A percentile compares a stretch with the other conserved stretches of the same genome.
Evolutionary conservation across 2,113 vertebrate species (phyloP).

Genomic region (Nothocercus julius): DNA sequence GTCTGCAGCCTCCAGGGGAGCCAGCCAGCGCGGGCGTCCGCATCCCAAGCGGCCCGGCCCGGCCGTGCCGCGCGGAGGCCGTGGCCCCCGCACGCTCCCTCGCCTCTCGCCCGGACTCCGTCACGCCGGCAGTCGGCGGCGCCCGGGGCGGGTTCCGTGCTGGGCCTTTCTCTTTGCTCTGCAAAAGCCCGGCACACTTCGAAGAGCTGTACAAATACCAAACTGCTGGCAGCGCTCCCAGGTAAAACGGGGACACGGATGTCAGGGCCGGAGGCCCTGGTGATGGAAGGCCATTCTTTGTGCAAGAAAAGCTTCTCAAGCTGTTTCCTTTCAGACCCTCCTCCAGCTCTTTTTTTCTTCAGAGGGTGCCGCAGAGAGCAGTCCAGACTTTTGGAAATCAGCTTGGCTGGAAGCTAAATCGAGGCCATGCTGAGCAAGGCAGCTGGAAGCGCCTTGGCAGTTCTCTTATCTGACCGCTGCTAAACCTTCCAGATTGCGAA

Average conservation of each 20-base stretch:
- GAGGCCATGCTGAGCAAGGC: background rate
- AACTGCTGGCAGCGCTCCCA: background rate
- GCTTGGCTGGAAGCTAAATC: background rate
- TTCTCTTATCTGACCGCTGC: background rate
- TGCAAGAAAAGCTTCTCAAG: background rate
- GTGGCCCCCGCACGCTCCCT: background rate
- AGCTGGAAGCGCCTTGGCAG: background rate
- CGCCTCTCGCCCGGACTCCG: rapidly evolving
- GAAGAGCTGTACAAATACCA: background rate
- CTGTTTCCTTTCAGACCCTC: background rate
- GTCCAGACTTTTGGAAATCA: background rate
- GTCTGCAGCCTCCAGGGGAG: background rate
- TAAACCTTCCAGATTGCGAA: background rate
- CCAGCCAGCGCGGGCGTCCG: background rate
- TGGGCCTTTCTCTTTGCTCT: background rate
- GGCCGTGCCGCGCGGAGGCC: background rate
- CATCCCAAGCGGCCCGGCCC: background rate
- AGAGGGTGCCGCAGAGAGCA: background rate
- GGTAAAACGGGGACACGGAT: background rate
- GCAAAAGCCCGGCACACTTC: background rate
- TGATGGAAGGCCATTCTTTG: background rate
- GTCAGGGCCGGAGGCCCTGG: background rate
- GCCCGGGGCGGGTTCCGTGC: rapidly evolving
- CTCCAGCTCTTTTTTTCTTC: background rate
- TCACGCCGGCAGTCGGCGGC: rapidly evolving